Conservation (phyloP, 2,113 vertebrate genomes). For the Corythaixoides concolor region DNA sequence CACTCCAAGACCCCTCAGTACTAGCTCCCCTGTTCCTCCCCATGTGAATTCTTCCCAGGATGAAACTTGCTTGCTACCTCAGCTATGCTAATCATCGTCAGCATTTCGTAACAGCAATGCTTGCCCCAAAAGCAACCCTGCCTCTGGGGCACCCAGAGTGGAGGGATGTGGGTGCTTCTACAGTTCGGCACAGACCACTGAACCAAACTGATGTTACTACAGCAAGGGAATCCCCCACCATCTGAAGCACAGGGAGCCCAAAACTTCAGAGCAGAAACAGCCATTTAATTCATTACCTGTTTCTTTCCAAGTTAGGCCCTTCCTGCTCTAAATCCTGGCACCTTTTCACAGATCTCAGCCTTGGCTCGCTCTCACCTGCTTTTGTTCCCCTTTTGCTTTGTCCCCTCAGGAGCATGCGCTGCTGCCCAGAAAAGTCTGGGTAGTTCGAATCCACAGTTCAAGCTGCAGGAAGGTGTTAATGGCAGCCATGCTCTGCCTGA, state of each 20-base stretch:
- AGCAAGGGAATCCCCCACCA: rapidly evolving
- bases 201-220: not conserved
- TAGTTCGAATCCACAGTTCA: not conserved
- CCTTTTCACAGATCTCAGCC: not conserved
- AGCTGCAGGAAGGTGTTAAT: not conserved
- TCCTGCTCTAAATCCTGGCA: not conserved
- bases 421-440: not conserved
- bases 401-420: not conserved
- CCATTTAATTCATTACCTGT: not conserved
- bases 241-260: not conserved
- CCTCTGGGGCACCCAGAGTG: too few species aligned
- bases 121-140: not conserved
- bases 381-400: not conserved
- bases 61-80: not conserved
- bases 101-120: not conserved
- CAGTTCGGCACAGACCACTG: not conserved
- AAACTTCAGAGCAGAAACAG: not conserved
- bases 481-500: rapidly evolving
- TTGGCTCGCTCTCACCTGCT: not conserved
- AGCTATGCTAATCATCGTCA: not conserved
- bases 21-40: not conserved
- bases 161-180: not conserved
- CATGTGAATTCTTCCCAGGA: not conserved
- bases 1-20: not conserved
- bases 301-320: not conserved